These are phyloP conservation scores for Myiothlypis chrysogaster DNA, from an alignment of 2,797 vertebrate species.

Conservation along the genomic window DNA sequence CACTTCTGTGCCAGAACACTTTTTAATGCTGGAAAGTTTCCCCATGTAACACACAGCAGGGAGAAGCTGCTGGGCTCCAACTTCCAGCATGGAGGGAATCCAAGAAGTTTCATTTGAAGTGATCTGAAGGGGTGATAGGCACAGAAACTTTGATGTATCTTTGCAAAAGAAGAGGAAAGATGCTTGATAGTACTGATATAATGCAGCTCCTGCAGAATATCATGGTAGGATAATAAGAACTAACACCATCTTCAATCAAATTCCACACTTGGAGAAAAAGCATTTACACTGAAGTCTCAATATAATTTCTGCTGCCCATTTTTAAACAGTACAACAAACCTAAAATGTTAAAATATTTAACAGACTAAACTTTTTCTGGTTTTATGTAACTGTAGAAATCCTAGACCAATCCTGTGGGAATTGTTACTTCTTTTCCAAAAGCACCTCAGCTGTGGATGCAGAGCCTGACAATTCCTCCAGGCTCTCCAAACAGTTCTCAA, in stretches of 20 bases:
- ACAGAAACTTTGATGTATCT: background rate
- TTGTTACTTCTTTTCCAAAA: background rate
- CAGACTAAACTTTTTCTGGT: background rate
- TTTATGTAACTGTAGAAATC: background rate
- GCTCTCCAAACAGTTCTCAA: background rate
- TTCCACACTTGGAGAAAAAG: background rate
- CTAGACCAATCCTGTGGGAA: background rate
- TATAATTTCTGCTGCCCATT: background rate
- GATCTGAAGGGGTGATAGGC: background rate
- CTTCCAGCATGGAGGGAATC: accelerated
- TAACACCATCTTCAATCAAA: background rate
- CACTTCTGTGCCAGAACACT: background rate
- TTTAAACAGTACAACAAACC: background rate
- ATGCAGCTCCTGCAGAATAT: background rate
- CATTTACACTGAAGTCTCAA: background rate
- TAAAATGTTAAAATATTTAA: background rate
- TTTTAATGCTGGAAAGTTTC: background rate
- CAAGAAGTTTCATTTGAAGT: background rate
- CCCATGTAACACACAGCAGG: background rate
- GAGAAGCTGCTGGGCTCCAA: background rate
- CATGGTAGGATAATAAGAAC: accelerated
- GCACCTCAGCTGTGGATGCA: background rate
- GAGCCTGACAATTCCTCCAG: background rate
- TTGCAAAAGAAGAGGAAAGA: background rate
- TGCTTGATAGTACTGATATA: accelerated